A percentile compares a stretch with the other conserved stretches of the same genome.
phyloP scores from a whole-genome alignment of 2,797 vertebrate genomes.

The Acanthopagrus latus region DNA sequence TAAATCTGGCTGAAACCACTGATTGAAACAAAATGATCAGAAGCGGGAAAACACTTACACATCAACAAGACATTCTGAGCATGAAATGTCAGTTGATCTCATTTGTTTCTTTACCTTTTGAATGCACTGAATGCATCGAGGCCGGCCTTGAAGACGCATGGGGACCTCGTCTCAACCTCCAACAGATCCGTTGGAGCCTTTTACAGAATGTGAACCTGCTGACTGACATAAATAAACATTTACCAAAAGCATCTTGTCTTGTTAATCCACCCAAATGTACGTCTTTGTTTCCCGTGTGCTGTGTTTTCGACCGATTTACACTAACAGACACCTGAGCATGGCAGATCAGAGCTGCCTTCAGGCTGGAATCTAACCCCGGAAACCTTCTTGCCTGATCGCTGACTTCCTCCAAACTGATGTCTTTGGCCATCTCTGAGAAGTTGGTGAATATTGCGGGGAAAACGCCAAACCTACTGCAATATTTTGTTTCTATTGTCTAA shows the following conservation, averaged over 20 bases:
- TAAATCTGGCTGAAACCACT: slow-evolving; percentile 7
- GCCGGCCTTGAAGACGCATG: slow-evolving; percentile 64
- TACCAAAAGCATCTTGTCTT: slow-evolving; percentile 47
- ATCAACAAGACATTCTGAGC: slow-evolving; percentile 72
- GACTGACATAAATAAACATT: slow-evolving; percentile 59
- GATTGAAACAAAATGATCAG: slow-evolving; percentile 23
- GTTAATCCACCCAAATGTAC: slow-evolving; percentile 21
- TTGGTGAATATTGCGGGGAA: slow-evolving; percentile 38
- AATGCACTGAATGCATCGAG: slow-evolving; percentile 68
- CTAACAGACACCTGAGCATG: slow-evolving; percentile 77
- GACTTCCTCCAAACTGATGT: slow-evolving; percentile 39
- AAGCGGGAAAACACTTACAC: slow-evolving; percentile 77
- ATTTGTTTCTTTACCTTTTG: slow-evolving; percentile 52
- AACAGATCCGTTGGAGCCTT: neutral
- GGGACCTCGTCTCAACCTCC: slow-evolving; percentile 39
- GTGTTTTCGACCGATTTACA: slow-evolving; percentile 42
- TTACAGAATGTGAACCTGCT: slow-evolving; percentile 32
- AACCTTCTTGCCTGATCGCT: slow-evolving; percentile 36
- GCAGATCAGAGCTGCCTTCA: slow-evolving; percentile 27
- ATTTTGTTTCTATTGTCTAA: slow-evolving; percentile 75
- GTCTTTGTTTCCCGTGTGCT: slow-evolving; percentile 7
- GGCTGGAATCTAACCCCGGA: slow-evolving; percentile 40
- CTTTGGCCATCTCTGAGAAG: slow-evolving; percentile 26
- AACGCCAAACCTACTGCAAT: slow-evolving; percentile 35
- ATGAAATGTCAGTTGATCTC: slow-evolving; percentile 75